phyloP scores from a whole-genome alignment of 1,140 invertebrate genomes.

The Zaprionus nigranus region DNA sequence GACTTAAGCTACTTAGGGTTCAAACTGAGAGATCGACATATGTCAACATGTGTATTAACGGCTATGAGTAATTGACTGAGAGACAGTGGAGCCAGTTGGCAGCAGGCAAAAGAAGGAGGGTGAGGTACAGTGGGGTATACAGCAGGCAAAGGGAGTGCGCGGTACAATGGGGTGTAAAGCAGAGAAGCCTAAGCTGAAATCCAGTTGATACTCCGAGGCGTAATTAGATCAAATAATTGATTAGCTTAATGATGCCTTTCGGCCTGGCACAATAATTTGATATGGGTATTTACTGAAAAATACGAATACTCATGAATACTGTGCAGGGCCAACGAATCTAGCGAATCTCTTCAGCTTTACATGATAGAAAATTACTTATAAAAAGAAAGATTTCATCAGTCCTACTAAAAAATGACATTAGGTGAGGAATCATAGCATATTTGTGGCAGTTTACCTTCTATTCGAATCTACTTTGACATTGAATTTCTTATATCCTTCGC shows the following conservation, averaged over 20 bases:
- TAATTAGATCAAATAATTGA: conserved; percentile 8
- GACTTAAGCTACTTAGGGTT: conserved; percentile 30
- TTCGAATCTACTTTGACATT: too few relatives aligned
- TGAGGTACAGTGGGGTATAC: background rate
- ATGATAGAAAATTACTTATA: background rate
- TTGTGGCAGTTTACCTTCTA: too few relatives aligned
- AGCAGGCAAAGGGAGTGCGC: background rate
- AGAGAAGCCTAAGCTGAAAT: background rate
- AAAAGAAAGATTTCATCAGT: too few relatives aligned
- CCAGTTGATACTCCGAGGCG: background rate
- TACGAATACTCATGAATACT: background rate
- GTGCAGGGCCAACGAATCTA: background rate
- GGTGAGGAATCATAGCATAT: too few relatives aligned
- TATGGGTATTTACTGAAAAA: background rate
- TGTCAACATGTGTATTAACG: conserved; percentile 65
- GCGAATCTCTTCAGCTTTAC: background rate
- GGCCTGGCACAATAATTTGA: background rate
- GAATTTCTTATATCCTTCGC: too few relatives aligned
- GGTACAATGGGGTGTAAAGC: background rate
- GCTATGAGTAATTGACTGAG: conserved; percentile 55
- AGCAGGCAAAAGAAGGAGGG: too few relatives aligned
- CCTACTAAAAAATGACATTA: too few relatives aligned
- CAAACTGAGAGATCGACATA: conserved; percentile 38
- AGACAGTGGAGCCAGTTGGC: background rate
- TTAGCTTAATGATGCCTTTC: conserved; percentile 4